A percentile compares a stretch with the other conserved stretches of the same genome.
phyloP scores from a whole-genome alignment of 1,140 invertebrate species.

The Lordiphosa stackelbergi region DNA sequence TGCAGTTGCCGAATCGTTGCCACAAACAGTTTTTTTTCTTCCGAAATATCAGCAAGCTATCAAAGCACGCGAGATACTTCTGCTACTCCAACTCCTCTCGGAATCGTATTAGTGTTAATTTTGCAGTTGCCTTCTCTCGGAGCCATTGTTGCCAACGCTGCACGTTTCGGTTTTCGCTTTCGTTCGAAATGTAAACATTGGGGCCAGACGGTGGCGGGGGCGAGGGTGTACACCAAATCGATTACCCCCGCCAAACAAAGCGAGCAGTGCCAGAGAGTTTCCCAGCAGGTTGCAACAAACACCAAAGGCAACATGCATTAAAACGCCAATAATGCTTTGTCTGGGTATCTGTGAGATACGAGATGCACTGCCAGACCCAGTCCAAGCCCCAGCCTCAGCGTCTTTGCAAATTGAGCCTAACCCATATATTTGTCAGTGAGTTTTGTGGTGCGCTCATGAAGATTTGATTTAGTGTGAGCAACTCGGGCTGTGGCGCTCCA shows the following conservation, averaged over 20 bases:
- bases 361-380: conserved; percentile 31
- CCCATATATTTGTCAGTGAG: conserved; percentile 74
- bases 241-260: conserved; percentile 60
- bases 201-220: not conserved
- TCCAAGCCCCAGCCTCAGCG: conserved; percentile 1
- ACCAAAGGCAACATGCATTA: conserved; percentile 64
- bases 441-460: conserved; percentile 53
- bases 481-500: conserved; percentile 14
- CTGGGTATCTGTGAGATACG: conserved; percentile 49
- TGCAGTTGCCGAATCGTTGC: conserved; percentile 17
- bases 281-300: conserved; percentile 68
- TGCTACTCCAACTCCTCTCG: conserved; percentile 15
- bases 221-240: conserved; percentile 42
- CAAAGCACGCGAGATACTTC: conserved; percentile 51
- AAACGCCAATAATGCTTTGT: conserved; percentile 50
- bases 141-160: conserved; percentile 49
- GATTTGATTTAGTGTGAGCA: conserved; percentile 69
- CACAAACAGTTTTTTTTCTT: conserved; percentile 17
- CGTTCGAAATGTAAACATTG: conserved; percentile 51
- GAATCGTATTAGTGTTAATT: conserved; percentile 64
- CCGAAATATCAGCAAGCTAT: conserved; percentile 52
- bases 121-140: conserved; percentile 41
- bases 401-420: conserved; percentile 64
- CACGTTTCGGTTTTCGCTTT: conserved; percentile 56
- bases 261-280: conserved; percentile 43